Base-by-base conservation (phyloP, 1,140 invertebrate species). In the Hermetia illucens region DNA sequence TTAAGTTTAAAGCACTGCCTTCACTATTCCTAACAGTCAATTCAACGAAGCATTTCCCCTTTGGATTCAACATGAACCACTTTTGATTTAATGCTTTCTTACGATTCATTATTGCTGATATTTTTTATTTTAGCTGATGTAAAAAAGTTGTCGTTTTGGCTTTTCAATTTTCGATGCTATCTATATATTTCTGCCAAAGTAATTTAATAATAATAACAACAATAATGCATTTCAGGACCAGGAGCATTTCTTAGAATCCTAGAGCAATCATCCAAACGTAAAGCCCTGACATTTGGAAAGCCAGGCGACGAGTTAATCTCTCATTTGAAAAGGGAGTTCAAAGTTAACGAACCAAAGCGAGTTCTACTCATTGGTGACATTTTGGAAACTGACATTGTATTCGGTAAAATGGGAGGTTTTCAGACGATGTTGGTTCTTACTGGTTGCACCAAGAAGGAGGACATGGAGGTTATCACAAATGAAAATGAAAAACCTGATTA, bases 361-460 rank as follows among this genome's bases (percentile, higher is more conserved):
- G 70, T 70, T n/a, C 55, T 76, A 1, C 72, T 76, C 46, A 65
- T 76, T 38, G 73, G 73, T 8, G 73, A 76, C 32, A 68, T 71
- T 72, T 66, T 71, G n/a, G 58, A 66, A 13, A 61, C 68, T 46
- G 72, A 76, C 37, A 58, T 76, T 6, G 61, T 55, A 21, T 67
- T 76, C 17, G 72, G 65, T 0, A 60, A 53, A 3, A 41, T 57
- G 3, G 63, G 58, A 3, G 68, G 69, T 6, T 75, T 74, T 41
- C 59, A 68, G 43, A 71, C 68, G 0, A 42, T 72, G 17, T 48
- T 70, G 5, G 64, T 72, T 0, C 51, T 69, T 16, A 67, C 63
- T 22, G 67, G 65, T 22, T 47, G 54, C 21, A 57, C 61, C 2
- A 52, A 51, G 12, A 48, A 65, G 21, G 50, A 63, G 1, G 44